These are phyloP conservation scores for Siniperca obscura DNA, from an alignment of 2,797 vertebrate species.

Conservation along the genomic window DNA sequence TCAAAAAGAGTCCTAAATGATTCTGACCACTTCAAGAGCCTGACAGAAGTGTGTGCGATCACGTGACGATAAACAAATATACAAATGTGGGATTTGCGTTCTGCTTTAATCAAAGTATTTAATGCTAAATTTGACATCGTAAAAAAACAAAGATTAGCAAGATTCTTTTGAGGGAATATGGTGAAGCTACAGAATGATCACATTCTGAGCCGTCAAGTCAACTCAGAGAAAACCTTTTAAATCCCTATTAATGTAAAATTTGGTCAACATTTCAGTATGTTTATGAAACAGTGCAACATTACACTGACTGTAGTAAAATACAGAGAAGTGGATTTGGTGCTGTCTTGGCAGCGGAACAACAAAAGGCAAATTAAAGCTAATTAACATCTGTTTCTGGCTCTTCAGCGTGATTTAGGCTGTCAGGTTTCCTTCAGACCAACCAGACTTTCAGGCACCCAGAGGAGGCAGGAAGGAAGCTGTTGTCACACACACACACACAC, in stretches of 20 bases:
- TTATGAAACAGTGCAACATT: constrained; percentile 23
- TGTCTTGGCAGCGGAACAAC: constrained; percentile 75
- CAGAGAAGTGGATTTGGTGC: constrained; percentile 59
- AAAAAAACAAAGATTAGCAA: no score
- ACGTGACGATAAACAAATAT: no score
- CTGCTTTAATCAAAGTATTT: no score
- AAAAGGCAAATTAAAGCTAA: constrained; percentile 84
- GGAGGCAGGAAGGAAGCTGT: constrained; percentile 78
- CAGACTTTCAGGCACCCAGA: constrained; percentile 68
- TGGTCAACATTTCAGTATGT: background rate
- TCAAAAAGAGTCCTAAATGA: background rate
- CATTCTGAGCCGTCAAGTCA: background rate
- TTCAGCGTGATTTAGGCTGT: constrained; percentile 78
- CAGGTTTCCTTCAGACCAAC: constrained; percentile 75
- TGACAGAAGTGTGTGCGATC: no score
- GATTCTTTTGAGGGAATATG: no score
- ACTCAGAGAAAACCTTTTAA: background rate
- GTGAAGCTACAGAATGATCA: background rate
- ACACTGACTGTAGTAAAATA: constrained; percentile 47
- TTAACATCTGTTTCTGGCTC: constrained; percentile 82
- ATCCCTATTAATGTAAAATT: background rate
- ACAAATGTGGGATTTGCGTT: no score
- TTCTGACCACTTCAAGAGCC: background rate
- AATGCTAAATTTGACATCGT: no score
- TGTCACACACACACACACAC: constrained; percentile 20